phyloP scores from a whole-genome alignment of 2,888 invertebrate species.

The Oligia strigilis region DNA sequence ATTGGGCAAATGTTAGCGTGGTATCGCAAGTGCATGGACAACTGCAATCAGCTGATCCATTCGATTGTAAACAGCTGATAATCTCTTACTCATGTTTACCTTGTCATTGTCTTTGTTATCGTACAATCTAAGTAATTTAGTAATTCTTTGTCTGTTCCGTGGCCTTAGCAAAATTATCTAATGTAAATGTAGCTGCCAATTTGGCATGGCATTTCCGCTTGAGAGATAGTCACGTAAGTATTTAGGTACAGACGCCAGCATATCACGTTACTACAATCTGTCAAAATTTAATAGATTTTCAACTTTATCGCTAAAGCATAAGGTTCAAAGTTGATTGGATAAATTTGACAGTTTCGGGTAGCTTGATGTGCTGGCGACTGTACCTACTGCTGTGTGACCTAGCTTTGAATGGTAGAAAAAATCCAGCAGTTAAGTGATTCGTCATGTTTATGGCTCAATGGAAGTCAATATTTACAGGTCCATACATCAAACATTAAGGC shows the following conservation, averaged over 20 bases:
- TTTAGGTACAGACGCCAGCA: background rate
- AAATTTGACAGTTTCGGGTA: no score
- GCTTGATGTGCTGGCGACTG: no score
- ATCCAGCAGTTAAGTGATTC: background rate
- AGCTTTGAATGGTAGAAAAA: background rate
- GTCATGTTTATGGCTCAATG: background rate
- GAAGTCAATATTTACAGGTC: background rate
- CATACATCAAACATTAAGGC: background rate
- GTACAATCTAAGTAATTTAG: constrained; percentile 22
- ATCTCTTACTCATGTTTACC: constrained; percentile 11
- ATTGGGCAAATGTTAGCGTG: background rate
- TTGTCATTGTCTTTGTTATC: constrained; percentile 36
- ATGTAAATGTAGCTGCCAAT: background rate
- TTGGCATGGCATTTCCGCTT: constrained; percentile 6
- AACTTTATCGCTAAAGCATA: no score
- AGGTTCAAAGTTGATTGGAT: no score
- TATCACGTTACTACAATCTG: no score
- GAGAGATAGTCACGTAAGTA: background rate
- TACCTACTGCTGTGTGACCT: background rate
- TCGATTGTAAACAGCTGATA: constrained; percentile 34
- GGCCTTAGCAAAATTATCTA: constrained; percentile 12
- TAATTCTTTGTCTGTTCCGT: constrained; percentile 27
- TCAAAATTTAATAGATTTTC: no score
- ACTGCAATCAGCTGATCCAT: constrained; percentile 21
- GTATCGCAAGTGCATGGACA: background rate